These are phyloP conservation scores for Anolis carolinensis DNA, from an alignment of 2,113 vertebrate genomes.

Conservation along the genomic window DNA sequence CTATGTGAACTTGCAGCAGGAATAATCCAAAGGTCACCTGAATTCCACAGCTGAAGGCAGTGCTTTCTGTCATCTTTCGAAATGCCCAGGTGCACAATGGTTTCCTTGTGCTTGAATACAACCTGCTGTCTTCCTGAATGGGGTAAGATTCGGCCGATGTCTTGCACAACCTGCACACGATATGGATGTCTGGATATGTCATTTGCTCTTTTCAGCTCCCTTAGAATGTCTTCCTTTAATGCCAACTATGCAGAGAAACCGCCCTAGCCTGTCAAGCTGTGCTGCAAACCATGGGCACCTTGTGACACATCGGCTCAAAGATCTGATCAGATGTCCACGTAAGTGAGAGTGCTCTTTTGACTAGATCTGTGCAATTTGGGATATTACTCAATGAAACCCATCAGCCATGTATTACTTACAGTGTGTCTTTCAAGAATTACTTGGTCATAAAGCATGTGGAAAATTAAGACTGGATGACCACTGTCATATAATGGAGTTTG, in stretches of 20 bases:
- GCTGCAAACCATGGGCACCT: neutral
- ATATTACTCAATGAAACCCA: neutral
- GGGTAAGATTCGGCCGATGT: neutral
- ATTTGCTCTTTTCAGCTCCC: neutral
- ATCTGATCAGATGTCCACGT: neutral
- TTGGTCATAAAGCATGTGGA: neutral
- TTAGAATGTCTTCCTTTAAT: conserved; percentile 5
- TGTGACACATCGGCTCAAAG: neutral
- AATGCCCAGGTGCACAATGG: neutral
- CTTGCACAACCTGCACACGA: neutral
- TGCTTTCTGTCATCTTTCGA: neutral
- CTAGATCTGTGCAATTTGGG: neutral
- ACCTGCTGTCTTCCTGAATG: neutral
- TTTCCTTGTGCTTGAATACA: neutral
- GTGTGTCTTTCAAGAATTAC: neutral
- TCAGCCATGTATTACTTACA: neutral
- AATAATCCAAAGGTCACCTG: neutral
- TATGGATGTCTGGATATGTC: neutral
- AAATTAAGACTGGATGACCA: neutral
- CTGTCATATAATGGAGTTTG: too few relatives aligned
- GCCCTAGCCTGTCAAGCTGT: neutral
- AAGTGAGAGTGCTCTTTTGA: neutral
- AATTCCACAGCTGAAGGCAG: neutral
- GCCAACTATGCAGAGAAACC: neutral
- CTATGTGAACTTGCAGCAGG: neutral